phyloP scores from a whole-genome alignment of 2,113 vertebrate genomes.

The Aspiorhynchus laticeps region DNA sequence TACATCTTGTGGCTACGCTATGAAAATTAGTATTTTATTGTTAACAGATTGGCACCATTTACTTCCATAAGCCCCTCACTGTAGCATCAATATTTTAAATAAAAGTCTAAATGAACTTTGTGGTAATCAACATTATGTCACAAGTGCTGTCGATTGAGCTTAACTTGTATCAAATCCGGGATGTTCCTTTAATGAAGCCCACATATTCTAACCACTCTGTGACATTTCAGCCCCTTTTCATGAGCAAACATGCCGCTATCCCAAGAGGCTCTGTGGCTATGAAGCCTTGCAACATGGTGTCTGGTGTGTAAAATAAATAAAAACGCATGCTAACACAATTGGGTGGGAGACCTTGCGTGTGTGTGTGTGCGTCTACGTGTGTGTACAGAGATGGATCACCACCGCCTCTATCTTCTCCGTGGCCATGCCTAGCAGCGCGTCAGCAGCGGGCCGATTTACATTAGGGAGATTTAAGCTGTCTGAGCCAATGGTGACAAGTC shows the following conservation, averaged over 20 bases:
- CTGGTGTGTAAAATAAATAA: slow-evolving; percentile 64
- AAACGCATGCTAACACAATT: slow-evolving; percentile 56
- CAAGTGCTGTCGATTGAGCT: not conserved
- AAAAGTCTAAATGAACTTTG: not conserved
- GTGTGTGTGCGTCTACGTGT: slow-evolving; percentile 46
- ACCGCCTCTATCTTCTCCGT: slow-evolving; percentile 75
- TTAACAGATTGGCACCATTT: not conserved
- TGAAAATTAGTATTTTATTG: too few relatives aligned
- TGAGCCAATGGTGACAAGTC: slow-evolving; percentile 82
- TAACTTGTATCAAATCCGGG: not conserved
- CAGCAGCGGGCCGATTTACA: slow-evolving; percentile 79
- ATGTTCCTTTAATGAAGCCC: not conserved
- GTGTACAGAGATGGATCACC: slow-evolving; percentile 80
- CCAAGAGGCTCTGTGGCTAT: slow-evolving; percentile 54
- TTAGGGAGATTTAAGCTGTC: slow-evolving; percentile 85
- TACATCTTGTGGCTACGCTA: not conserved
- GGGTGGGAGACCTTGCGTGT: slow-evolving; percentile 55
- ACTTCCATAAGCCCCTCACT: not conserved
- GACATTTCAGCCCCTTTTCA: slow-evolving; percentile 29
- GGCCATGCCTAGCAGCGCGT: slow-evolving; percentile 75
- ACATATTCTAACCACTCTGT: slow-evolving; percentile 38
- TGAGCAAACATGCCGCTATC: slow-evolving; percentile 45
- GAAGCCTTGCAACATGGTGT: slow-evolving; percentile 60
- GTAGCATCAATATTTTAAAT: not conserved
- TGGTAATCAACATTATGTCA: not conserved